Evolutionary conservation across 2,888 invertebrate species (phyloP), one percentile per base, ranked within the genome.

Genomic region (Thelaira solivaga): DNA sequence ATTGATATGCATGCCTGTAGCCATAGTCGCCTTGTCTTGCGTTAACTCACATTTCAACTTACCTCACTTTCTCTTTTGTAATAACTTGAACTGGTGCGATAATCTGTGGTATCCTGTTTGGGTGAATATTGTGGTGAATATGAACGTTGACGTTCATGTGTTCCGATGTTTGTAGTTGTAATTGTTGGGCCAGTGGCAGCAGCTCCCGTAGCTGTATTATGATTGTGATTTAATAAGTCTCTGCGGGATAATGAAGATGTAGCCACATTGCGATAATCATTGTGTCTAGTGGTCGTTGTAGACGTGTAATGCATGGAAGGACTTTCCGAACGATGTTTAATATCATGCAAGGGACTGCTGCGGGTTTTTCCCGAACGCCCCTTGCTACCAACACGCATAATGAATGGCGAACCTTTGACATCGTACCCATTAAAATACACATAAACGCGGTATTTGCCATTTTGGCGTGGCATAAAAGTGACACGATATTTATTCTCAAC

Each of bases 351-450:
- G 7, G 91, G 91, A 86, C 90, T 91, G 81, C 88, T 90, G 34
- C 91, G 90, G 0, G 91, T 90, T 83, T 91, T 91, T 10, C 89
- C 89, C 3, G 89, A 89, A 34, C 90, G 89, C 24, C 94, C 92
- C 77, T 92, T 92, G 0, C 95, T 93, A 18, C 96, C 96, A 8
- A 96, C 96, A 72, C 96, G 91, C 89, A 97, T 93, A 85, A 95
- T 94, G 85, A 95, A 96, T 24, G 96, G 96, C 10, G 96, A 96
- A 4, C 96, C 97, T 64, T 91, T 90, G 34, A 92, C 92, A 84
- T 96, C 95, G 86, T 94, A 94, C 8, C 97, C 97, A 87, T 98
- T 98, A 90, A 97, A 98, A 87, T 96, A 97, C 29, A 98, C 93
- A 88, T 97, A 97, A 39, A 93, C 93, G 80, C 94, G 90, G 88